These are phyloP conservation scores for Phortica okadai DNA, from an alignment of 2,888 invertebrate species.

Conservation along the genomic window DNA sequence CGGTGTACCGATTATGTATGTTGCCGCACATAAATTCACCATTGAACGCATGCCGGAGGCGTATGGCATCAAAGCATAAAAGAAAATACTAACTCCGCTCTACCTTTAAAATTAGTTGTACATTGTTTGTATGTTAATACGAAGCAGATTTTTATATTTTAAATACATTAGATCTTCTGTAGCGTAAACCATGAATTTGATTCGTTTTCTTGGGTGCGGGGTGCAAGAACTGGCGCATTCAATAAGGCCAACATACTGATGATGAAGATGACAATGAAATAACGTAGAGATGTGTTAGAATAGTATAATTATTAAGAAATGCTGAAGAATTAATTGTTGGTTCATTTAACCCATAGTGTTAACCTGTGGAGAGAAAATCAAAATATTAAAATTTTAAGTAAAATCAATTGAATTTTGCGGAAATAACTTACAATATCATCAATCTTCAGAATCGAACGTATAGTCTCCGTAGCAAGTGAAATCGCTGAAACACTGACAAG, in stretches of 20 bases:
- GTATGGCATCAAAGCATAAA: constrained; percentile 85
- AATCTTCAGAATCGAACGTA: constrained; percentile 98
- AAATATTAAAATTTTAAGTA: neutral
- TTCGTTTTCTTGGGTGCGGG: constrained; percentile 43
- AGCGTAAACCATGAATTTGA: constrained; percentile 47
- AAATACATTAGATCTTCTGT: constrained; percentile 55
- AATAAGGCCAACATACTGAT: neutral
- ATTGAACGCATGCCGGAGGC: constrained; percentile 99
- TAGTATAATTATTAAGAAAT: constrained; percentile 33
- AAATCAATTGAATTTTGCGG: neutral
- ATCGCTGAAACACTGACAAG: constrained; percentile 96
- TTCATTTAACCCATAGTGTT: constrained; percentile 67
- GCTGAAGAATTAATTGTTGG: constrained; percentile 10
- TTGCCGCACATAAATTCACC: constrained; percentile 93
- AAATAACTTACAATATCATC: constrained; percentile 91
- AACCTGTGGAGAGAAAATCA: constrained; percentile 54
- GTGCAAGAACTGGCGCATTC: constrained; percentile 26
- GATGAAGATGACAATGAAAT: constrained; percentile 53
- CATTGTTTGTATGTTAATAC: constrained; percentile 46
- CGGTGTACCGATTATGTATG: constrained; percentile 99
- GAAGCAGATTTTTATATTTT: constrained; percentile 53
- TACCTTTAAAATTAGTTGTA: neutral
- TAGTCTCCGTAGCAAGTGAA: constrained; percentile 96
- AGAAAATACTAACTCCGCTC: neutral
- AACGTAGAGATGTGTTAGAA: constrained; percentile 43